A percentile compares a stretch with the other conserved stretches of the same genome.
phyloP scores from a whole-genome alignment of 2,113 vertebrate species.

The Arenaria interpres region DNA sequence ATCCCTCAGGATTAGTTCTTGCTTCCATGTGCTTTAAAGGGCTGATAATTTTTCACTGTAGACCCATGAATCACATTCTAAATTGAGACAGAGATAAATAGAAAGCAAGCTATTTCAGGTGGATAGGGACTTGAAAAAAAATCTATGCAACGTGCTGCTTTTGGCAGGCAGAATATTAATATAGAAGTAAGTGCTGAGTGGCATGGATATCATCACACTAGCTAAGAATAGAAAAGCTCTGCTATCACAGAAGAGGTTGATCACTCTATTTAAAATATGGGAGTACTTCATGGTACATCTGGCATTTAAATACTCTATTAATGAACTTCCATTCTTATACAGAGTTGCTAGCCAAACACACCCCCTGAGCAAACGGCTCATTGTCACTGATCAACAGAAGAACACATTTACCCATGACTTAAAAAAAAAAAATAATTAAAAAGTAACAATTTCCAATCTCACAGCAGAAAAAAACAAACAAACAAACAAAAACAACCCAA shows the following conservation, averaged over 20 bases:
- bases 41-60: constrained; percentile 38
- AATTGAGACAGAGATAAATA: constrained; percentile 55
- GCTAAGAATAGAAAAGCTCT: constrained; percentile 61
- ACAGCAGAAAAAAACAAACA: neutral
- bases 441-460: neutral
- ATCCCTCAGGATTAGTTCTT: neutral
- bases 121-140: constrained; percentile 35
- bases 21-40: neutral
- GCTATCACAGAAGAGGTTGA: constrained; percentile 26
- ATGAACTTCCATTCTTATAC: constrained; percentile 3
- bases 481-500: neutral
- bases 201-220: constrained; percentile 24
- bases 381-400: neutral
- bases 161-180: constrained; percentile 57
- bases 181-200: constrained; percentile 42
- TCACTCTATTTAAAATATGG: neutral
- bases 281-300: constrained; percentile 36
- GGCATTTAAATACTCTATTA: constrained; percentile 4
- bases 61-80: constrained; percentile 51
- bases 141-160: neutral
- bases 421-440: neutral
- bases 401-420: neutral
- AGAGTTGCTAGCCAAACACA: neutral
- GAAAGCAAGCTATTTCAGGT: constrained; percentile 66
- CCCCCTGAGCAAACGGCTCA: neutral